Evolutionary conservation across 2,888 invertebrate species (phyloP).

Genomic region (Horisme vitalbata): DNA sequence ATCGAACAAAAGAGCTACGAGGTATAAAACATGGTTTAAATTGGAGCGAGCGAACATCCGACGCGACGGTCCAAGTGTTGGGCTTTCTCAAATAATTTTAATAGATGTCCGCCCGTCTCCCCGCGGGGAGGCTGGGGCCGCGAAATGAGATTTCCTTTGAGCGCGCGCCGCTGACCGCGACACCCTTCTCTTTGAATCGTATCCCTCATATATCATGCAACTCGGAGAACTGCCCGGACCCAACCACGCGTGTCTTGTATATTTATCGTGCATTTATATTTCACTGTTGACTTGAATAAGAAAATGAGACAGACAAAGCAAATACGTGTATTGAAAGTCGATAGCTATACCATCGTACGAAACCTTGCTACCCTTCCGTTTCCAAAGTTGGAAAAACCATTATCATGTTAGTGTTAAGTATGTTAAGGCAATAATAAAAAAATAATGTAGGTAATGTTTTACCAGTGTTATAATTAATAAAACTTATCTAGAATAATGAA

Average conservation of each 20-base stretch:
- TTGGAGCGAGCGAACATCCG: conserved; percentile 39
- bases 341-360: neutral
- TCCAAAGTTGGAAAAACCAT: too few species aligned
- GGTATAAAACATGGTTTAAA: conserved; percentile 52
- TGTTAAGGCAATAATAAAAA: too few species aligned
- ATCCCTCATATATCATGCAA: conserved; percentile 63
- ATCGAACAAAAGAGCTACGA: conserved; percentile 51
- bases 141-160: conserved; percentile 81
- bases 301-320: conserved; percentile 8
- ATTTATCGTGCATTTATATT: conserved; percentile 35
- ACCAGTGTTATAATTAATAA: too few species aligned
- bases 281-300: conserved; percentile 17
- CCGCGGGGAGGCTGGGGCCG: conserved; percentile 34
- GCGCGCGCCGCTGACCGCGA: conserved; percentile 68
- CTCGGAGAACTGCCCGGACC: conserved; percentile 37
- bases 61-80: conserved; percentile 46
- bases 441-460: too few species aligned
- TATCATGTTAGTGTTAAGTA: too few species aligned
- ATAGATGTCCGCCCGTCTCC: conserved; percentile 67
- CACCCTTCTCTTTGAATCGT: conserved; percentile 54
- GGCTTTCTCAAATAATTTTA: conserved; percentile 78
- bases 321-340: conserved; percentile 1
- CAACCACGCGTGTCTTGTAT: conserved; percentile 36
- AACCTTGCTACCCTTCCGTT: too few species aligned
- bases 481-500: too few species aligned